Evolutionary conservation across 2,797 vertebrate species (phyloP), one percentile per base, ranked within the genome.

Genomic region (Argentina silus): DNA sequence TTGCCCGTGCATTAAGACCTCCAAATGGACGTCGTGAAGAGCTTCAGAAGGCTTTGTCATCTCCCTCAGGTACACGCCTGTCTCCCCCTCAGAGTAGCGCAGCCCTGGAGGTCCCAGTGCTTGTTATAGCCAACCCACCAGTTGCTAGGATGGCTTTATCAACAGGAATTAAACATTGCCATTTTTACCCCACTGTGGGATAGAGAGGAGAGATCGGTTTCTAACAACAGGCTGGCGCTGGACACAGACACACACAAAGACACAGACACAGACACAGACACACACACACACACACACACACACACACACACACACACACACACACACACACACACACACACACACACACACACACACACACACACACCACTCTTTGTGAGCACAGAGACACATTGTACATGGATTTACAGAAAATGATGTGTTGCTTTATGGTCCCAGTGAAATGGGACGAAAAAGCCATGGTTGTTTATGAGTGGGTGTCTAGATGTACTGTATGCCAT

Each of bases 131-230:
- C 17, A 36, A 27, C 6, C 21, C 11, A 10, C 23, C 19, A 23
- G 57, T 60, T 60, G 57, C 57, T 60, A 60, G 57, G 57, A 36
- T 9, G 10, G 23, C 12, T 27, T 60, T 11, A 60, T 60, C 57
- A 60, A 60, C 57, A 60, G 57, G 10, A 27, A 36, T 60, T 7
- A 59, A 11, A 57, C 55, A 57, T 42, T 53, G 66, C 69, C 69
- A 69, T 78, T 67, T 53, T 62, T 67, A 69, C 19, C 57, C 63
- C 69, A 69, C 71, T 2, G 27, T 36, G 75, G 62, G 64, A 47
- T 62, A 36, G 11, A 9, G 23, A 50, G 53, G 74, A 76, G 57
- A 62, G 59, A 76, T 70, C 67, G 68, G 44, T 50, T 74, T 36
- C 23, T 70, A 48, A 53, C 44, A 57, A 19, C 27, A 36, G 10